Evolutionary conservation across 2,888 invertebrate genomes (phyloP).

Genomic region (Timema podura): DNA sequence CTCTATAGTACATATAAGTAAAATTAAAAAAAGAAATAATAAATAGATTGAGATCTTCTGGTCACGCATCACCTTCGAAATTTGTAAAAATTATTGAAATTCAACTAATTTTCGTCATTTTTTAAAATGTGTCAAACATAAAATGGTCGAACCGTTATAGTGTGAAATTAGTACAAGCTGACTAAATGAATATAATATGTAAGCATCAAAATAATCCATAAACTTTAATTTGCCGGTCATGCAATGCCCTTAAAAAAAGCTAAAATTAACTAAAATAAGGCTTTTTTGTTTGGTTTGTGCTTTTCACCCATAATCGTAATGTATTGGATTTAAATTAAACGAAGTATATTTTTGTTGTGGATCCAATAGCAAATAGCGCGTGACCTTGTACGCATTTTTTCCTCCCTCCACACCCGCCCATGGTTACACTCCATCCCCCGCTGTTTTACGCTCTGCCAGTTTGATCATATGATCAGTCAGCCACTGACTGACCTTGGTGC

Average conservation of each 20-base stretch:
- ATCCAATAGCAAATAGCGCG: too few relatives aligned
- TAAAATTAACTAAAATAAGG: neutral
- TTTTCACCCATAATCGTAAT: too few relatives aligned
- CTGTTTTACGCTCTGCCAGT: too few relatives aligned
- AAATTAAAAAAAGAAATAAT: neutral
- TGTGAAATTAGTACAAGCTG: neutral
- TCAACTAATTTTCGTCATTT: neutral
- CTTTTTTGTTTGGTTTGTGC: neutral
- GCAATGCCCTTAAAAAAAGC: neutral
- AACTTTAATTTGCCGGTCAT: neutral
- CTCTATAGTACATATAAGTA: too few relatives aligned
- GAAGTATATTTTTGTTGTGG: too few relatives aligned
- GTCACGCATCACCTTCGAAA: neutral
- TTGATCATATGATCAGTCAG: too few relatives aligned
- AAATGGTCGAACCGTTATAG: neutral
- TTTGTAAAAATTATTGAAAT: too few relatives aligned
- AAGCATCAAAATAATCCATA: neutral
- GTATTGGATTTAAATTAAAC: too few relatives aligned
- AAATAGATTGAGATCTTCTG: neutral
- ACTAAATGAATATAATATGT: neutral
- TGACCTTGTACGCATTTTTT: too few relatives aligned
- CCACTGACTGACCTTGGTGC: too few relatives aligned
- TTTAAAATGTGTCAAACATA: neutral
- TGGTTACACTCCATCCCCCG: too few relatives aligned
- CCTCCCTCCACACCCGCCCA: too few relatives aligned